phyloP scores from a whole-genome alignment of 1,140 invertebrate genomes.

The Drosophila parvula region DNA sequence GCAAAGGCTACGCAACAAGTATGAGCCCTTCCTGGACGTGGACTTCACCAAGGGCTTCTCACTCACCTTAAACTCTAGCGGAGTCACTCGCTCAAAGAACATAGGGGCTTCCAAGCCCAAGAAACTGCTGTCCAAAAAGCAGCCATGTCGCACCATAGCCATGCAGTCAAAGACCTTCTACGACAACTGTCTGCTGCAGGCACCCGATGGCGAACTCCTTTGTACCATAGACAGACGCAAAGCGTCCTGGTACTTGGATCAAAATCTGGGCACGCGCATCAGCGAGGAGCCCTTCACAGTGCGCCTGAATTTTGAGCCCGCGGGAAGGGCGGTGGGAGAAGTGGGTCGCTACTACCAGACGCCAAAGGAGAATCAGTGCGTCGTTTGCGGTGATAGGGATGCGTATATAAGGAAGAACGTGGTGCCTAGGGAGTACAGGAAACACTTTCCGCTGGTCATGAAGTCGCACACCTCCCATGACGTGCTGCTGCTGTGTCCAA shows the following conservation, averaged over 20 bases:
- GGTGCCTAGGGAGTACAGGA: slow-evolving; percentile 93
- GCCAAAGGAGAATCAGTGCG: slow-evolving; percentile 92
- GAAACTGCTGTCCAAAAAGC: slow-evolving; percentile 31
- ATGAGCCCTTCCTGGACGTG: slow-evolving; percentile 63
- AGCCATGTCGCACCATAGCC: slow-evolving; percentile 45
- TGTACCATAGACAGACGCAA: slow-evolving; percentile 93
- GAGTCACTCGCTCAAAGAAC: background rate
- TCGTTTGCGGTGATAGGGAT: slow-evolving; percentile 90
- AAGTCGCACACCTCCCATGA: slow-evolving; percentile 94
- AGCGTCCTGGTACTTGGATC: slow-evolving; percentile 90
- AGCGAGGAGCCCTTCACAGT: slow-evolving; percentile 90
- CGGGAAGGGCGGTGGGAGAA: slow-evolving; percentile 89
- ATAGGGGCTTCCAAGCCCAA: slow-evolving; percentile 9
- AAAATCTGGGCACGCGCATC: slow-evolving; percentile 87
- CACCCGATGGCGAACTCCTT: slow-evolving; percentile 91
- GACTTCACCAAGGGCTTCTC: slow-evolving; percentile 58
- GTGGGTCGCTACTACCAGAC: slow-evolving; percentile 90
- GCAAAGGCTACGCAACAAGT: slow-evolving; percentile 21
- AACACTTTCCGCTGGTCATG: slow-evolving; percentile 92
- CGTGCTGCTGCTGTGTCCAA: slow-evolving; percentile 90
- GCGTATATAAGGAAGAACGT: slow-evolving; percentile 92
- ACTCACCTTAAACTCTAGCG: slow-evolving; percentile 1
- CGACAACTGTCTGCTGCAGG: slow-evolving; percentile 91
- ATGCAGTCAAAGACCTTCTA: slow-evolving; percentile 89
- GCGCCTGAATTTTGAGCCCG: slow-evolving; percentile 91